Evolutionary conservation across 2,113 vertebrate species (phyloP).

Genomic region (Rhodinocichla rosea): DNA sequence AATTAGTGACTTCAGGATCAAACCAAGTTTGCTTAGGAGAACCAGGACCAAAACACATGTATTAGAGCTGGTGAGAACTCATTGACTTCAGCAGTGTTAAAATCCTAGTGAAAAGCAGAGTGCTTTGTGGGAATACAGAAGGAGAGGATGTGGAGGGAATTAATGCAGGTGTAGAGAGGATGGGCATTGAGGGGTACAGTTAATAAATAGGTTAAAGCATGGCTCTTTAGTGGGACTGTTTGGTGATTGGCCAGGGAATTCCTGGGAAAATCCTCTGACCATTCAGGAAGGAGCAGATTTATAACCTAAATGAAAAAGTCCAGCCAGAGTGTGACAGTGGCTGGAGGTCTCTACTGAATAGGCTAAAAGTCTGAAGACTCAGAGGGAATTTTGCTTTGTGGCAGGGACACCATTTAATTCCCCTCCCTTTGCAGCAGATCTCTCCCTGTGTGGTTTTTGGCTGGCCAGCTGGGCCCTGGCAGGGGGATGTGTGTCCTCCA

Average conservation of each 20-base stretch:
- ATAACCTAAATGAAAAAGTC: not conserved
- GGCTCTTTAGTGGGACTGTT: not conserved
- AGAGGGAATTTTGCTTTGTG: not conserved
- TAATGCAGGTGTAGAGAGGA: rapidly evolving
- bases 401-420: not conserved
- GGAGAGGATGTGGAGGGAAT: not conserved
- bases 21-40: not conserved
- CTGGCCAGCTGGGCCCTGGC: not conserved
- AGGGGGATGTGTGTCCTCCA: not conserved
- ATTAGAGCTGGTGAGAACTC: not conserved
- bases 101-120: not conserved
- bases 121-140: not conserved
- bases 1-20: not conserved
- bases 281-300: not conserved
- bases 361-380: not conserved
- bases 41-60: rapidly evolving
- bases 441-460: not conserved
- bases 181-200: rapidly evolving
- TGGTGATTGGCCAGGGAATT: not conserved
- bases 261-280: not conserved
- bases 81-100: not conserved
- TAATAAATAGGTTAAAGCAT: not conserved
- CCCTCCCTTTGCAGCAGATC: not conserved
- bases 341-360: not conserved
- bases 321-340: not conserved